A percentile compares a stretch with the other conserved stretches of the same genome.
Conservation (phyloP, 92 coral and sea anemone species). For the Paramuricea clavata region DNA sequence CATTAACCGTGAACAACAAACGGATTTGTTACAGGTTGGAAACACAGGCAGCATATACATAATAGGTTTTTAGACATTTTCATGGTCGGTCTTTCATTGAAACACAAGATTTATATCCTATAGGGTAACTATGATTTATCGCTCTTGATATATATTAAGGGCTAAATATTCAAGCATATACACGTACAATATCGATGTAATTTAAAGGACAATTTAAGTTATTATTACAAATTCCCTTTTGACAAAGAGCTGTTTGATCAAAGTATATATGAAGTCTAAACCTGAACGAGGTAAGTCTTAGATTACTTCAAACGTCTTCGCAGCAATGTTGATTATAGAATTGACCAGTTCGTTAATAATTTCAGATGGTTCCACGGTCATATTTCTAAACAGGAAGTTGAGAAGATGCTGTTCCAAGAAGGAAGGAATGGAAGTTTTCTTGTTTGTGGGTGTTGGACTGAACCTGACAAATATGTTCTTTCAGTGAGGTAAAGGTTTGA, state of each 20-base stretch:
- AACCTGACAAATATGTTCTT: slow-evolving; percentile 90
- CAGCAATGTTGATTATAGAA: background rate
- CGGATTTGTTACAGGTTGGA: too few relatives aligned
- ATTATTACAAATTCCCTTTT: too few relatives aligned
- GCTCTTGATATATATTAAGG: too few relatives aligned
- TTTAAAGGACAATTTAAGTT: too few relatives aligned
- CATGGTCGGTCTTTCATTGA: too few relatives aligned
- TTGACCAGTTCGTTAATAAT: background rate
- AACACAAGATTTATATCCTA: too few relatives aligned
- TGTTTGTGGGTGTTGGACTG: slow-evolving; percentile 88
- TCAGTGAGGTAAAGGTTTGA: slow-evolving; percentile 78
- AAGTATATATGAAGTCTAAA: background rate
- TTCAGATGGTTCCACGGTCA: slow-evolving; percentile 97
- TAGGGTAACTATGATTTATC: too few relatives aligned
- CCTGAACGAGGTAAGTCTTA: background rate
- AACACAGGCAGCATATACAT: too few relatives aligned
- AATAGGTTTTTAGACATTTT: too few relatives aligned
- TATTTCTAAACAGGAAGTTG: slow-evolving; percentile 92
- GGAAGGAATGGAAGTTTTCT: slow-evolving; percentile 97
- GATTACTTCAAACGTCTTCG: background rate
- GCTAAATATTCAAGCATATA: too few relatives aligned
- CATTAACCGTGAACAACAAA: too few relatives aligned
- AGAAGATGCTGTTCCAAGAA: slow-evolving; percentile 87
- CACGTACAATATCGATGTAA: too few relatives aligned
- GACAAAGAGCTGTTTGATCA: background rate